phyloP scores from a whole-genome alignment of 2,113 vertebrate genomes.

The Lontra canadensis region DNA sequence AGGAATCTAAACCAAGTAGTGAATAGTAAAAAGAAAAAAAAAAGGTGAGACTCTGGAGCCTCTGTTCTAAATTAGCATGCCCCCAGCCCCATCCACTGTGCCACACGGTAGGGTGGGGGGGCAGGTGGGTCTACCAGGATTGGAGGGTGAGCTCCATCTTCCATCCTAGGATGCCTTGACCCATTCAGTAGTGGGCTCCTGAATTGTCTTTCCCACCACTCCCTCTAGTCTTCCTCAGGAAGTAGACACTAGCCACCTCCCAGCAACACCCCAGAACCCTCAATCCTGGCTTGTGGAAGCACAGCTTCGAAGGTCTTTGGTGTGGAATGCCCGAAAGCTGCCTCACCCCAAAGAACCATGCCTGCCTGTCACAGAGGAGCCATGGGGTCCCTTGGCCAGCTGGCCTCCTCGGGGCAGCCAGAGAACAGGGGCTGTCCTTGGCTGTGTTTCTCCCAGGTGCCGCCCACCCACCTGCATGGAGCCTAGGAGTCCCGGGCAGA shows the following conservation, averaged over 20 bases:
- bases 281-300: background rate
- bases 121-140: rapidly evolving
- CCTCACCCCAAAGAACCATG: rapidly evolving
- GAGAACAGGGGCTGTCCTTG: background rate
- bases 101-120: rapidly evolving
- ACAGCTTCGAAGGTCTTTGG: background rate
- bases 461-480: background rate
- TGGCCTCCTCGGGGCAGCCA: background rate
- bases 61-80: background rate
- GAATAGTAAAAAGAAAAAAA: background rate
- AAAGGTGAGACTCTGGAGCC: background rate
- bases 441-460: background rate
- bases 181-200: background rate
- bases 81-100: rapidly evolving
- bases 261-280: rapidly evolving
- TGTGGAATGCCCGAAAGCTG: background rate
- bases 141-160: background rate
- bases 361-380: background rate
- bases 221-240: background rate
- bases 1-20: background rate
- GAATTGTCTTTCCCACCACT: no score
- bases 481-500: background rate
- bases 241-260: rapidly evolving
- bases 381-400: rapidly evolving
- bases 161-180: rapidly evolving